Base-by-base conservation (phyloP, 2,797 vertebrate species). In the Acanthurus lineatus region DNA sequence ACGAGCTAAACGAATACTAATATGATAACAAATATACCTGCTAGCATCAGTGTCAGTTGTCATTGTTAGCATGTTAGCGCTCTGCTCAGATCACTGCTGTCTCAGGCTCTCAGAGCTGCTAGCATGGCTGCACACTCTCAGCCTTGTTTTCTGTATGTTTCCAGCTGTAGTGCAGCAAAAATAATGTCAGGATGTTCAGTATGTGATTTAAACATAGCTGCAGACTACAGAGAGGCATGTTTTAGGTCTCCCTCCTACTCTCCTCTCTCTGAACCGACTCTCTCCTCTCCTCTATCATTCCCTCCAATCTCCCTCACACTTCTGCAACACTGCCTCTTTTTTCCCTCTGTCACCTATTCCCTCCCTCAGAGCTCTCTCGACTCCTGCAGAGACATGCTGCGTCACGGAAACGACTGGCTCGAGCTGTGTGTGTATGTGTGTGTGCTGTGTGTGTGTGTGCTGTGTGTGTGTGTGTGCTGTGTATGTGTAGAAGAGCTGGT, bases 371-470 rank as follows among this genome's bases (percentile, higher is more conserved):
- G 88, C 84, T 84, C 79, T 82, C 67, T 57, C 74, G 49, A 80
- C 79, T 92, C 91, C 81, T 88, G 83, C 87, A 88, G 86, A 88
- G 89, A 87, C 88, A 81, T 88, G 92, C 91, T 93, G 92, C 91
- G 89, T 94, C 93, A 94, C 93, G 93, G 92, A 94, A 94, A 93
- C 67, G 44, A 62, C 69, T 53, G 12, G 19, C 83, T 58, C 7
- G 0, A 49, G 69, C 67, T 62, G 70, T 72, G 66, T 40, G 54
- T 42, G 64, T 42, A 42, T 38, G 65, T 56, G n/a, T n/a, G 20
- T 49, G n/a, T 40, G 67, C 47, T 20, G 58, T 47, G 59, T 66
- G 78, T 59, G 53, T 40, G 69, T 61, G 77, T 53, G 28, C 28
- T 53, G 61, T 66, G 81, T 47, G 69, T 63, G 79, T 52, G 15